Percentiles rank a stretch among this genome's conserved stretches.
Conservation (phyloP, 2,888 invertebrate species). For the Yponomeuta evonymella region DNA sequence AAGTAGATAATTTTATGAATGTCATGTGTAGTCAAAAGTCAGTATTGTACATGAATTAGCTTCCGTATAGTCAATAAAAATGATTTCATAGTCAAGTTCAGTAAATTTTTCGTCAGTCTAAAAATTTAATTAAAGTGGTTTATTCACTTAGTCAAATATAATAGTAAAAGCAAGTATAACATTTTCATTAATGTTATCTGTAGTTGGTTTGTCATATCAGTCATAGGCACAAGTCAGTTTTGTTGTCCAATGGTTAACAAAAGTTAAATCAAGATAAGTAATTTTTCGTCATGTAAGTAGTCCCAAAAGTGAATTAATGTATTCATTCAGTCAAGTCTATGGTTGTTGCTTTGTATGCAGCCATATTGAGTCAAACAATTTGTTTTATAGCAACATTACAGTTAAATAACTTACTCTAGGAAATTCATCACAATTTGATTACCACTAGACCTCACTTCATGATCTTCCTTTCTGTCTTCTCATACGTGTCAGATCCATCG, state of each 20-base stretch:
- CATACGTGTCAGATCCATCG: slow-evolving; percentile 45
- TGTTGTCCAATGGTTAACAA: neutral
- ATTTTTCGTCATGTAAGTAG: neutral
- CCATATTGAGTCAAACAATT: neutral
- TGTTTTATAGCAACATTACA: neutral
- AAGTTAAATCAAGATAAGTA: neutral
- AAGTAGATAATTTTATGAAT: too few species aligned
- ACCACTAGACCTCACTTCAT: slow-evolving; percentile 17
- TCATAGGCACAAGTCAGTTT: neutral
- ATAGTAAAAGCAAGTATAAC: too few species aligned
- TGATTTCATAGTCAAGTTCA: too few species aligned
- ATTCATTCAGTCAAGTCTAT: neutral
- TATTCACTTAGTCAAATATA: too few species aligned
- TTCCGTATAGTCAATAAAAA: too few species aligned
- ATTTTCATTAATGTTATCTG: too few species aligned
- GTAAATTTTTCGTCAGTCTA: too few species aligned
- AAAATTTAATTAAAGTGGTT: too few species aligned
- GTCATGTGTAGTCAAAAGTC: too few species aligned
- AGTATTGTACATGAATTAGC: too few species aligned
- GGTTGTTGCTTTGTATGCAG: neutral
- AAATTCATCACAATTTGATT: neutral
- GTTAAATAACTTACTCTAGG: neutral
- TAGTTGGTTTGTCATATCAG: neutral
- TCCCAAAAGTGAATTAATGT: neutral
- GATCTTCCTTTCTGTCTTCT: slow-evolving; percentile 41